Percentiles rank a stretch among this genome's conserved stretches.
Conservation (phyloP, 2,888 invertebrate species). For the Incurvaria masculella region DNA sequence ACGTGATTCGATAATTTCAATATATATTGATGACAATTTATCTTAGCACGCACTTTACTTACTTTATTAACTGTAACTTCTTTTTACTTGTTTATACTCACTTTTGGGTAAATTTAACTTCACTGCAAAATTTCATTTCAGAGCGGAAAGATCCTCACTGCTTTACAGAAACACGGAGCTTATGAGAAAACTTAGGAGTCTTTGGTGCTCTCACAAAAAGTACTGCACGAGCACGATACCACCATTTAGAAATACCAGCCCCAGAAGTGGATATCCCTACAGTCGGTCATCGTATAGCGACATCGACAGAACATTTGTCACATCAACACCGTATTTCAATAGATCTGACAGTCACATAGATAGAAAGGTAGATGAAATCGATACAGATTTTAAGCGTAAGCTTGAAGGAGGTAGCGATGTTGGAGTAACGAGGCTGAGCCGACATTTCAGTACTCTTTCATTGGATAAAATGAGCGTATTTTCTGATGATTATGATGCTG, state of each 20-base stretch:
- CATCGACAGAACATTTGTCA: slow-evolving; percentile 44
- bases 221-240: slow-evolving; percentile 45
- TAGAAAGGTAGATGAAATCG: slow-evolving; percentile 19
- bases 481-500: slow-evolving; percentile 37
- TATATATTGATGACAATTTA: no score
- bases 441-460: slow-evolving; percentile 39
- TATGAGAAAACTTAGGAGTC: slow-evolving; percentile 57
- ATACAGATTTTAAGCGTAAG: slow-evolving; percentile 15
- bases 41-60: no score
- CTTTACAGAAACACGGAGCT: slow-evolving; percentile 60
- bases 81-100: no score
- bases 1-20: no score
- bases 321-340: slow-evolving; percentile 40
- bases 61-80: no score
- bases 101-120: no score
- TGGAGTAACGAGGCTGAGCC: slow-evolving; percentile 31
- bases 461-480: slow-evolving; percentile 36
- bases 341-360: slow-evolving; percentile 27
- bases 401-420: slow-evolving; percentile 21
- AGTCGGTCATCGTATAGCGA: slow-evolving; percentile 39
- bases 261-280: slow-evolving; percentile 45
- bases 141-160: slow-evolving; percentile 59
- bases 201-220: slow-evolving; percentile 62
- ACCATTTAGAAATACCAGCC: slow-evolving; percentile 39
- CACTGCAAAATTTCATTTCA: slow-evolving; percentile 35